Percentiles rank a stretch among this genome's conserved stretches.
Conservation (phyloP, 2,888 invertebrate genomes). For the Dascillus cervinus region DNA sequence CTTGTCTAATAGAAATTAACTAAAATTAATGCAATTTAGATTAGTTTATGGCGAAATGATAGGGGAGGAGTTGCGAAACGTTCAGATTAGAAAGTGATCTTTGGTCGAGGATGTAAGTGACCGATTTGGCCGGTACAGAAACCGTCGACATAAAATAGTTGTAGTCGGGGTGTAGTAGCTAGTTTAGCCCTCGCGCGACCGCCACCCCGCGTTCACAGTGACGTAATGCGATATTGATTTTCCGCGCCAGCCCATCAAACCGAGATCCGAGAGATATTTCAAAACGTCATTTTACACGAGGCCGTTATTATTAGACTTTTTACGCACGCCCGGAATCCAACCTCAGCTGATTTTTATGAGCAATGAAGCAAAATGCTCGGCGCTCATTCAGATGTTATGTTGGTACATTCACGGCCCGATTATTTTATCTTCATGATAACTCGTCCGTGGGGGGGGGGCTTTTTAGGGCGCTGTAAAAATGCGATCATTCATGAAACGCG, state of each 20-base stretch:
- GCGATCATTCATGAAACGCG: conserved; percentile 31
- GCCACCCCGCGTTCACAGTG: conserved; percentile 29
- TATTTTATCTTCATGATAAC: not conserved
- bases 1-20: too few species aligned
- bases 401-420: conserved; percentile 13
- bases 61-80: too few species aligned
- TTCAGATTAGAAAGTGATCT: too few species aligned
- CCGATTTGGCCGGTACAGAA: too few species aligned
- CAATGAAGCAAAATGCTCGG: conserved; percentile 17
- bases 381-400: conserved; percentile 12
- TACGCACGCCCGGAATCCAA: conserved; percentile 18
- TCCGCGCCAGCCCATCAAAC: conserved; percentile 35
- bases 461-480: too few species aligned
- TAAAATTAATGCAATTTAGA: too few species aligned
- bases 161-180: conserved; percentile 13
- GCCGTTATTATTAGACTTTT: conserved; percentile 26
- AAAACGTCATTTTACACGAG: conserved; percentile 38
- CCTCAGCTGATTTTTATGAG: conserved; percentile 27
- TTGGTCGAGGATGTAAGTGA: too few species aligned
- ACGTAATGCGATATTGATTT: conserved; percentile 41
- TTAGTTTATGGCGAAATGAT: too few species aligned
- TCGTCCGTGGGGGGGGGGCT: too few species aligned
- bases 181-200: conserved; percentile 22
- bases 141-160: too few species aligned
- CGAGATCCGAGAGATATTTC: conserved; percentile 23